Evolutionary conservation across 1,140 invertebrate genomes (phyloP), one percentile per base, ranked within the genome.

Genomic region (Xylocopa sonorina): DNA sequence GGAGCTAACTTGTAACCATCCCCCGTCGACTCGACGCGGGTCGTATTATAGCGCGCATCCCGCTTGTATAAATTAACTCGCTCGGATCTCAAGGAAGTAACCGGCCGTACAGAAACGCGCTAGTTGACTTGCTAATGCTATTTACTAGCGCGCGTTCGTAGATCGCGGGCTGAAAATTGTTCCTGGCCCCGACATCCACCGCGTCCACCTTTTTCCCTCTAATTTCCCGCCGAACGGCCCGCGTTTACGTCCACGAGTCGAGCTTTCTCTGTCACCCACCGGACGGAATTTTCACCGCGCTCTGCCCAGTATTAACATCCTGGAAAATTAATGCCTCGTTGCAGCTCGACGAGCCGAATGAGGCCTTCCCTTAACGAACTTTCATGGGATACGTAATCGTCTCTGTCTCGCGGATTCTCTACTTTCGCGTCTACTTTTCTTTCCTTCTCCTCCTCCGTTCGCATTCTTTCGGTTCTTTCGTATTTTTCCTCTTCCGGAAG

Each of bases 71-170:
- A 91, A 91, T 91, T 91, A 91, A 90, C 90, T 89, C 67, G 90
- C 90, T 89, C 67, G 90, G 90, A 91, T 90, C 90, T 91, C 89
- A 90, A 91, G 90, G 90, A 91, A 85, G 16, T 89, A 91, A 91
- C 88, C 90, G 89, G 83, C 81, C 82, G 80, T 68, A 80, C 82
- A 89, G 88, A 74, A 89, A 88, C 87, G 85, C 87, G 88, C 87
- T 90, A 90, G 90, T 91, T 91, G 90, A 91, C 90, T 91, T 91
- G 90, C 89, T 91, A 91, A 91, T 91, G 87, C 87, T 90, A 91
- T 91, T 91, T 91, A 90, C 89, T 87, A 84, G 82, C 84, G 57
- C 34, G 71, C 29, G 67, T 43, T 21, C 27, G 29, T 10, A 24
- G 46, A 43, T 63, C 18, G 21, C 18, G 51, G 62, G 62, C 43